Evolutionary conservation across 1,140 invertebrate genomes (phyloP).

Genomic region (Drosophila melanica): DNA sequence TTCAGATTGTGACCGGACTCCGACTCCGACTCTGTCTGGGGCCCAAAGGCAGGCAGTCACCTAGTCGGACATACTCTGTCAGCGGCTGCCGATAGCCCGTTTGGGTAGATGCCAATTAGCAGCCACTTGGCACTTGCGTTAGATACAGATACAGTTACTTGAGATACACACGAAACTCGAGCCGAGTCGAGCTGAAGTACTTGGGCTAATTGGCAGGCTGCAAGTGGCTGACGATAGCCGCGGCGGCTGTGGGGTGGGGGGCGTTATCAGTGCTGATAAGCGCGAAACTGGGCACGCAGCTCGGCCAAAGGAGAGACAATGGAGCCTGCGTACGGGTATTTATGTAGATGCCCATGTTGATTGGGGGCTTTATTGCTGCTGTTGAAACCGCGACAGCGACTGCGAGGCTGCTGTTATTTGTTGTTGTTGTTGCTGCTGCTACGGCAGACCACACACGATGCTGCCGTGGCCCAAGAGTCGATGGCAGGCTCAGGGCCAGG

Average conservation of each 20-base stretch:
- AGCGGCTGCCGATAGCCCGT: constrained; percentile 58
- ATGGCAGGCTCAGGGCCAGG: constrained; percentile 32
- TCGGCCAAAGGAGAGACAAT: constrained; percentile 37
- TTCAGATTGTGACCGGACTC: constrained; percentile 3
- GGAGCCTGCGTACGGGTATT: constrained; percentile 31
- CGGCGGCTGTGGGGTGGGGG: too few species aligned
- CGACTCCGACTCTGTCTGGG: not conserved
- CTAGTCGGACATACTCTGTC: constrained; percentile 51
- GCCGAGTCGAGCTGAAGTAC: constrained; percentile 2
- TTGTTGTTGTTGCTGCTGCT: constrained; percentile 25
- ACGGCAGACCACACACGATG: constrained; percentile 68
- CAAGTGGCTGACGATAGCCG: not conserved
- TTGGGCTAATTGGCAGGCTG: constrained; percentile 37
- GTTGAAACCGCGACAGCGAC: not conserved
- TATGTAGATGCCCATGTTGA: constrained; percentile 53
- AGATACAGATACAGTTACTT: constrained; percentile 7
- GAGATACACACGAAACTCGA: constrained; percentile 19
- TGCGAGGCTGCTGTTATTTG: constrained; percentile 9
- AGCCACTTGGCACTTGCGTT: constrained; percentile 60
- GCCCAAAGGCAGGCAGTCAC: constrained; percentile 13
- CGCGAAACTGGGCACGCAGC: constrained; percentile 13
- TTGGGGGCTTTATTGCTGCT: constrained; percentile 40
- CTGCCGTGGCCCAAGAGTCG: constrained; percentile 24
- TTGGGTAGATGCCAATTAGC: constrained; percentile 60
- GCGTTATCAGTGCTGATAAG: constrained; percentile 34